Base-by-base conservation (phyloP, 2,888 invertebrate species). In the Sarcophaga carnaria region DNA sequence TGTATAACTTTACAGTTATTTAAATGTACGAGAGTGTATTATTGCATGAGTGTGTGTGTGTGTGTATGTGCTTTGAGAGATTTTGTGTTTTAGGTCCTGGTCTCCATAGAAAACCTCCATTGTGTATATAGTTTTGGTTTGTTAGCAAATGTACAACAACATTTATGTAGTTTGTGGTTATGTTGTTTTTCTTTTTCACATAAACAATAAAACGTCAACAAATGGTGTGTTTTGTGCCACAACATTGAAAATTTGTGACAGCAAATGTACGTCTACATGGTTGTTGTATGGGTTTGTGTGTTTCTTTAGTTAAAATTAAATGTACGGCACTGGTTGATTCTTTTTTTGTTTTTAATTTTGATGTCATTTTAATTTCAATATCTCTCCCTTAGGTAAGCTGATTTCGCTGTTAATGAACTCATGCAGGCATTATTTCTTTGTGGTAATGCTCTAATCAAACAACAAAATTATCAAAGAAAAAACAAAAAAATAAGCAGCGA, bases 111-210 rank as follows among this genome's bases (percentile, higher is more conserved):
- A 74, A 80, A 60, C 74, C 80, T 62, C 49, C n/a, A 54, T 20
- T 62, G 62, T 62, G 69, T 81, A 20, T 54, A 17, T 17, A 69
- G 25, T 75, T 63, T 69, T 27, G 75, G 62, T 75, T 75, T 81
- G 69, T 75, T 80, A 60, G 45, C 25, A 80, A 74, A 74, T 74
- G 67, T 62, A 62, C n/a, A 81, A 75, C 69, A 69, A 54, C 67
- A 81, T 69, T 71, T 70, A 47, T 74, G 74, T 81, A 59, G 22
- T 54, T 82, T 82, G 63, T 25, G 75, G 81, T 76, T 75, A 17
- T 76, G 54, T 62, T 81, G 45, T 64, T 14, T 64, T n/a, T 12
- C 12, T 70, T 11, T 66, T 82, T 25, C 37, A 25, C n/a, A 37
- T 37, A 37, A 37, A 37, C 4, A 54, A 54, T 54, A 54, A 54